Percentiles rank a stretch among this genome's conserved stretches.
These are phyloP conservation scores for Crotalus helleri DNA, from an alignment of 2,113 vertebrate species.

Conservation along the genomic window DNA sequence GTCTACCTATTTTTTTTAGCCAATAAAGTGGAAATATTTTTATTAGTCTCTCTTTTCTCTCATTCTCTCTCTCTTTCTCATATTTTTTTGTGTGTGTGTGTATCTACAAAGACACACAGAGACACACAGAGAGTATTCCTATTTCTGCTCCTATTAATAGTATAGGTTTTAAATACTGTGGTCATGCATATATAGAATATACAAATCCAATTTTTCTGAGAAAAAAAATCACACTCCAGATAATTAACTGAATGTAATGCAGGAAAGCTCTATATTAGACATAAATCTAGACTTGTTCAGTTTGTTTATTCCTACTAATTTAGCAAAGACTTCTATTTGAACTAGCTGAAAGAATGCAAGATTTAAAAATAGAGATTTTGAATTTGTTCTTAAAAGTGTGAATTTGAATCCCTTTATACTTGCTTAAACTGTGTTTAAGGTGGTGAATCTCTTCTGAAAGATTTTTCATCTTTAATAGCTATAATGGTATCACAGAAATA, in stretches of 20 bases:
- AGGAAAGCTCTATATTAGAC: neutral
- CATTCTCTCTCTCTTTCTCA: neutral
- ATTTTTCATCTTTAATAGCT: neutral
- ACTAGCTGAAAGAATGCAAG: neutral
- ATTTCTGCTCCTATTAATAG: neutral
- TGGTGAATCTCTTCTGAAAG: neutral
- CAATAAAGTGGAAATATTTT: neutral
- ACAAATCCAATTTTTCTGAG: neutral
- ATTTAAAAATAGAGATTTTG: neutral
- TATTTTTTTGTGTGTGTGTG: neutral
- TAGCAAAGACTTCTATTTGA: neutral
- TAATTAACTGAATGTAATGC: neutral
- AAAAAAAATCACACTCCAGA: neutral
- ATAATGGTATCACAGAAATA: neutral
- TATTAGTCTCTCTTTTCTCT: neutral
- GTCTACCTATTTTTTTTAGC: neutral
- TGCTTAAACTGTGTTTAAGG: neutral
- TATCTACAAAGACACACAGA: neutral
- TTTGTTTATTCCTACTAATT: neutral
- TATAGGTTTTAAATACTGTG: neutral
- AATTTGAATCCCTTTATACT: neutral
- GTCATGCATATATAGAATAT: neutral
- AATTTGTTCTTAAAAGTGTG: neutral
- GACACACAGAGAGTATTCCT: neutral
- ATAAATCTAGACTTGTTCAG: neutral